Evolutionary conservation across 2,113 vertebrate species (phyloP).

Genomic region (Ahaetulla prasina): DNA sequence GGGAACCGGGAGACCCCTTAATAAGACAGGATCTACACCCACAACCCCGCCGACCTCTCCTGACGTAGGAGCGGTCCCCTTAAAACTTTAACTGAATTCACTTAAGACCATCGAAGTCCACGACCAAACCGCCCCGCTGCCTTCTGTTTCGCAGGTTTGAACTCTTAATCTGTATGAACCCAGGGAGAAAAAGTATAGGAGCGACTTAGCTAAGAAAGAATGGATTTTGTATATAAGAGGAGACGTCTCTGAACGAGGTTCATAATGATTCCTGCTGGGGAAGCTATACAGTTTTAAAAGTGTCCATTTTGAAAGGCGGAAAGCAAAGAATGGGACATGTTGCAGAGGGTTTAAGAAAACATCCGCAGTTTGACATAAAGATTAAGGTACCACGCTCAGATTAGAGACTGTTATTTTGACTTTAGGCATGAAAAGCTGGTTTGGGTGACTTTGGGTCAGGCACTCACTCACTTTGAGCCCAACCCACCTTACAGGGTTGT

Average conservation of each 20-base stretch:
- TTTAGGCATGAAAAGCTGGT: background rate
- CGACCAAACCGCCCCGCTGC: background rate
- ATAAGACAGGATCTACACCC: background rate
- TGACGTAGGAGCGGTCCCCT: background rate
- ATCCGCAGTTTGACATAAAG: fast-evolving
- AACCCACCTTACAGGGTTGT: background rate
- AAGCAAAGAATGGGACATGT: background rate
- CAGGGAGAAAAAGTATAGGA: fast-evolving
- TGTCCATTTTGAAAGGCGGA: background rate
- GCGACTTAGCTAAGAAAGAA: background rate
- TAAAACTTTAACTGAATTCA: background rate
- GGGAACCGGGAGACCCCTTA: background rate
- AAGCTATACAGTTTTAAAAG: background rate
- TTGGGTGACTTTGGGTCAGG: background rate
- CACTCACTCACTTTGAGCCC: background rate
- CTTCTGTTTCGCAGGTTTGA: background rate
- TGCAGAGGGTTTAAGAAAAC: background rate
- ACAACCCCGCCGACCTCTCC: background rate
- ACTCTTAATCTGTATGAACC: background rate
- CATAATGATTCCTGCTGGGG: background rate
- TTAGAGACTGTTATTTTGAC: background rate
- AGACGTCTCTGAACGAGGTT: background rate
- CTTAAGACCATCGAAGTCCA: background rate
- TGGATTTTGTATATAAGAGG: background rate
- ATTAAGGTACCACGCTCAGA: background rate